Conservation (phyloP, 2,888 invertebrate species). For the Melanotus villosus region DNA sequence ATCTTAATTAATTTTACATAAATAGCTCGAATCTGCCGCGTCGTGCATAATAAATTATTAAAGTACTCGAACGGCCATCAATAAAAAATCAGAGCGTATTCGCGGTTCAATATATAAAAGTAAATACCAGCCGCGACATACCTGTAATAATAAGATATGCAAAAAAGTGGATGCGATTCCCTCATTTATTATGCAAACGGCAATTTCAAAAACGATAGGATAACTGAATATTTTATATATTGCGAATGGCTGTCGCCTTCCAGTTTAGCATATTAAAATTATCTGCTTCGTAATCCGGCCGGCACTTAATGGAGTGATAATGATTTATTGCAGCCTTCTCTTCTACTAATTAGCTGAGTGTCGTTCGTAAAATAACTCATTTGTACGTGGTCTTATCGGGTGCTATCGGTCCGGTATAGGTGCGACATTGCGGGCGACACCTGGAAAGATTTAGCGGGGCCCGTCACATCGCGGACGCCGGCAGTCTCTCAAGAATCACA, state of each 20-base stretch:
- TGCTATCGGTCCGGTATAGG: constrained; percentile 40
- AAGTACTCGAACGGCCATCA: constrained; percentile 15
- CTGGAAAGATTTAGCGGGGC: constrained; percentile 41
- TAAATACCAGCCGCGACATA: too few relatives aligned
- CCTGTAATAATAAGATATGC: constrained; percentile 23
- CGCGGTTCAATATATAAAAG: neutral
- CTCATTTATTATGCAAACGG: constrained; percentile 41
- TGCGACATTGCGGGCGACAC: constrained; percentile 44
- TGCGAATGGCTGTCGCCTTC: constrained; percentile 39
- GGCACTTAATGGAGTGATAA: constrained; percentile 49
- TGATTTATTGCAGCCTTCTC: constrained; percentile 46
- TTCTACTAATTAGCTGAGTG: constrained; percentile 46
- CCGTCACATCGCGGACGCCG: constrained; percentile 29
- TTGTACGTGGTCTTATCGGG: constrained; percentile 45
- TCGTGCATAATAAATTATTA: constrained; percentile 31
- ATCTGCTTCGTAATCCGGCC: constrained; percentile 46
- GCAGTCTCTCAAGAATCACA: constrained; percentile 41
- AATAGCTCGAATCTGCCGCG: constrained; percentile 19
- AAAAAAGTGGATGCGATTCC: constrained; percentile 31
- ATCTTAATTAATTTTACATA: constrained; percentile 34
- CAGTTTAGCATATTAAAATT: constrained; percentile 46
- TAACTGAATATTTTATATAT: constrained; percentile 43
- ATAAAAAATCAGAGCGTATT: constrained; percentile 16
- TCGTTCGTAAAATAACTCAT: constrained; percentile 48
- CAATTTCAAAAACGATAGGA: constrained; percentile 42